Percentiles rank a stretch among this genome's conserved stretches.
Conservation (phyloP, 1,140 invertebrate genomes). For the Penaeus japonicus region DNA sequence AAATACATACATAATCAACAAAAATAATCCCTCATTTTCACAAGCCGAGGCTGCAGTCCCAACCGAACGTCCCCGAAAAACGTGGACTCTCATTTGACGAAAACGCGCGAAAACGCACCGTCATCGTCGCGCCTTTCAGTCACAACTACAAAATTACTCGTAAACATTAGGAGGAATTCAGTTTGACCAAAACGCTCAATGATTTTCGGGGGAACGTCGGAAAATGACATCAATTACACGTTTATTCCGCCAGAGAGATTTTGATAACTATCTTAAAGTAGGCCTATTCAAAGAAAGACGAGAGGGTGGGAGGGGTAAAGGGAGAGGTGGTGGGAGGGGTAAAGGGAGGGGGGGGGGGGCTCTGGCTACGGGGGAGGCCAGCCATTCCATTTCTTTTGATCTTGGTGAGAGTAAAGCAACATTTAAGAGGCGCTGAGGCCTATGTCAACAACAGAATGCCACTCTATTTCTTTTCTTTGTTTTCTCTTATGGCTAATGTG, state of each 20-base stretch:
- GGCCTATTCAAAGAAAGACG: slow-evolving; percentile 8
- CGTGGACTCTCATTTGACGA: neutral
- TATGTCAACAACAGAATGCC: too few species aligned
- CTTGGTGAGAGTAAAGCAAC: too few species aligned
- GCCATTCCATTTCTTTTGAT: too few species aligned
- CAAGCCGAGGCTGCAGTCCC: too few species aligned
- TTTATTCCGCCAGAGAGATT: slow-evolving; percentile 30
- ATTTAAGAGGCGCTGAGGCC: too few species aligned
- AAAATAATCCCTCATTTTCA: too few species aligned
- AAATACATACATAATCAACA: too few species aligned
- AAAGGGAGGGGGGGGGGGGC: neutral
- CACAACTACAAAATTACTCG: slow-evolving; percentile 6
- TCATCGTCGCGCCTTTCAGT: neutral
- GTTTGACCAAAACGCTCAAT: neutral
- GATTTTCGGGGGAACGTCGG: neutral
- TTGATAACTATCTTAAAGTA: slow-evolving; percentile 42
- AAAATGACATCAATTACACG: slow-evolving; percentile 47
- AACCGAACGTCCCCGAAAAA: too few species aligned
- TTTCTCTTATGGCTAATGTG: too few species aligned
- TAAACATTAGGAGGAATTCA: slow-evolving; percentile 28
- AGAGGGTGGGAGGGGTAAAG: neutral
- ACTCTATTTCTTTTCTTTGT: too few species aligned
- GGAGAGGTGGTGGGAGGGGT: neutral
- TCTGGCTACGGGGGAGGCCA: too few species aligned
- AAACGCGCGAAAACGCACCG: neutral